Conservation (phyloP, 2,113 vertebrate species). For the Perognathus longimembris region DNA sequence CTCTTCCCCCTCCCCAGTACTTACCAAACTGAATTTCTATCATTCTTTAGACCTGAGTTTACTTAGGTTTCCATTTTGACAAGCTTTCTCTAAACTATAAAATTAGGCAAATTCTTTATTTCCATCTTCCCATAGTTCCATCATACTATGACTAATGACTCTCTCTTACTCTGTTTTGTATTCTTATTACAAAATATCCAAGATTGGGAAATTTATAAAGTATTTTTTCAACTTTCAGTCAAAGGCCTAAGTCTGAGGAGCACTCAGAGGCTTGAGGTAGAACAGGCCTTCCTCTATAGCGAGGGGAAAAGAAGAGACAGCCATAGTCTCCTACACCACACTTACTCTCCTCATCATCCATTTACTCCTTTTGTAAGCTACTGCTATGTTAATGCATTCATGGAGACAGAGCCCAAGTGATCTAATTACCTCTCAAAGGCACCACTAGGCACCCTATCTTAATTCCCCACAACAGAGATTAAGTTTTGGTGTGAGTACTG, state of each 20-base stretch:
- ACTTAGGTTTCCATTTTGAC: not conserved
- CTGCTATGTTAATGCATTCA: not conserved
- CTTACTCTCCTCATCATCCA: not conserved
- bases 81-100: not conserved
- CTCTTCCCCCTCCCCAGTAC: not conserved
- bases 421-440: not conserved
- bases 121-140: not conserved
- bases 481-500: not conserved
- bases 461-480: not conserved
- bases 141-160: not conserved
- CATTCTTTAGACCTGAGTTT: not conserved
- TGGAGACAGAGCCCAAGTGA: not conserved
- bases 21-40: not conserved
- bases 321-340: not conserved
- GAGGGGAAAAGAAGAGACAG: not conserved
- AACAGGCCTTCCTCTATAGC: not conserved
- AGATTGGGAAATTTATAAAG: not conserved
- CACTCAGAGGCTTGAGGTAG: rapidly evolving
- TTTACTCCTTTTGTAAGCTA: not conserved
- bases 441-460: not conserved
- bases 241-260: rapidly evolving
- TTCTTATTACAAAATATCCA: not conserved
- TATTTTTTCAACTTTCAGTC: not conserved
- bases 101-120: not conserved
- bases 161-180: not conserved